These are phyloP conservation scores for Eolophus roseicapilla DNA, from an alignment of 2,113 vertebrate species.

Conservation along the genomic window DNA sequence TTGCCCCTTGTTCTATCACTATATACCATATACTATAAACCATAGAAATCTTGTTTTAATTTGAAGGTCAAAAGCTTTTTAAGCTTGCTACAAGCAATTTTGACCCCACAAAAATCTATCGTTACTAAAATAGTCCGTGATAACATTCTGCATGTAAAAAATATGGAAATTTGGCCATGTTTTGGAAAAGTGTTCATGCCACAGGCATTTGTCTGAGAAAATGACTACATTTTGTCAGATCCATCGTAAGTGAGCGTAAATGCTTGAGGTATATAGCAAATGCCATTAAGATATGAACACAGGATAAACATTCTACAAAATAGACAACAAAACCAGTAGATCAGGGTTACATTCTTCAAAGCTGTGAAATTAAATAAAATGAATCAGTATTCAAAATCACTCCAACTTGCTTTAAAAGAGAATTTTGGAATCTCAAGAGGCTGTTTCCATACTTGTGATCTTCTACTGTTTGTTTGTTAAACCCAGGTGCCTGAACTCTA, in stretches of 20 bases:
- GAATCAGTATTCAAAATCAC: not conserved
- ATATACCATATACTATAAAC: not conserved
- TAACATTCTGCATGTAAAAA: not conserved
- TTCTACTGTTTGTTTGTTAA: not conserved
- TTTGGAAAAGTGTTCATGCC: not conserved
- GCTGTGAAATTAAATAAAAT: not conserved
- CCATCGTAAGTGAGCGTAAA: not conserved
- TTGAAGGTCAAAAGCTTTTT: not conserved
- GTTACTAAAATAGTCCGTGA: not conserved
- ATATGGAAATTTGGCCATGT: not conserved
- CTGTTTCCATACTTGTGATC: not conserved
- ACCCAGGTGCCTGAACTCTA: not conserved
- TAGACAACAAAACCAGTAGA: not conserved
- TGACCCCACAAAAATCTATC: not conserved
- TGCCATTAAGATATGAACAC: not conserved
- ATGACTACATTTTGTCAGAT: not conserved
- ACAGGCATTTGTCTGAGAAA: not conserved
- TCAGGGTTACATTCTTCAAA: not conserved
- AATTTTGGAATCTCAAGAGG: not conserved
- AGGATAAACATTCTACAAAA: not conserved
- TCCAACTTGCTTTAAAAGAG: not conserved
- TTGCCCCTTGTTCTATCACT: not conserved
- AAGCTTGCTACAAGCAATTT: not conserved
- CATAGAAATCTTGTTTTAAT: not conserved
- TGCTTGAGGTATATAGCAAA: not conserved